A percentile compares a stretch with the other conserved stretches of the same genome.
Evolutionary conservation across 2,113 vertebrate species (phyloP).

Genomic region (Passer domesticus): DNA sequence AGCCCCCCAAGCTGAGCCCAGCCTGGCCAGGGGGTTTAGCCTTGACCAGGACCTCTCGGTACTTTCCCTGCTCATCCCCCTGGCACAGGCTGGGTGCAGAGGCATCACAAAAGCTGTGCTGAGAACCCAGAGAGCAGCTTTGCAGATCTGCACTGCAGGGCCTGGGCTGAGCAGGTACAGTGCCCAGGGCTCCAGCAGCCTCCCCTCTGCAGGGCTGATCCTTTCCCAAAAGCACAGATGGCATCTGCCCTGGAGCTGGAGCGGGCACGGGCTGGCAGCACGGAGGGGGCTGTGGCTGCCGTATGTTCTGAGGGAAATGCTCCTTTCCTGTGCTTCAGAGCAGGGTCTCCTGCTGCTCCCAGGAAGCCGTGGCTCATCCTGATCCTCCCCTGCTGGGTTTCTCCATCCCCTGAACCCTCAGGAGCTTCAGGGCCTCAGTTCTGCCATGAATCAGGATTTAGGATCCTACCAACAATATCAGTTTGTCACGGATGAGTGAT

Average conservation of each 20-base stretch:
- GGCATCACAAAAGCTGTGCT: too few species aligned
- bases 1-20: background rate
- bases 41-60: accelerated
- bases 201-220: background rate
- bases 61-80: accelerated
- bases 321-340: background rate
- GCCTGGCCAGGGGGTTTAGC: background rate
- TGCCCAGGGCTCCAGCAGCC: background rate
- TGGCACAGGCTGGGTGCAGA: background rate
- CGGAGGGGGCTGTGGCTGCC: background rate
- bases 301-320: background rate
- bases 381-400: background rate
- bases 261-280: background rate
- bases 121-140: background rate
- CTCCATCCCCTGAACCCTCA: accelerated
- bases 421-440: background rate
- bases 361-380: accelerated
- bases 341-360: background rate
- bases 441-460: background rate
- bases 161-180: accelerated
- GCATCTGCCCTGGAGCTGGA: background rate
- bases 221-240: background rate
- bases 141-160: background rate
- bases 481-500: background rate
- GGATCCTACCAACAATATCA: background rate